Base-by-base conservation (phyloP, 1,140 invertebrate genomes). In the Aradophagus sp. region DNA sequence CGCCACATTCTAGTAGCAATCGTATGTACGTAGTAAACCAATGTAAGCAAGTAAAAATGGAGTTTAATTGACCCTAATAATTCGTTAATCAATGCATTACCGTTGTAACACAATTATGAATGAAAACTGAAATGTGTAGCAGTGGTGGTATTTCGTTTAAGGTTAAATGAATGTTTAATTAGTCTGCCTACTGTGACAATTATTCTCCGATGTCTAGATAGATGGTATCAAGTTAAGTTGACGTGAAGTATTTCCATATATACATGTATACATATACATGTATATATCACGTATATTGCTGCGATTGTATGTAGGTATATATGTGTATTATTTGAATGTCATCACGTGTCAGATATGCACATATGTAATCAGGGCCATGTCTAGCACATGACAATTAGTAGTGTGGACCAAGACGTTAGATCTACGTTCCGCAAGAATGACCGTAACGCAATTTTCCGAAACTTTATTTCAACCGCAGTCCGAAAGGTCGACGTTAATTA, bases 361-460 rank as follows among this genome's bases (percentile, higher is more conserved):
- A 72, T 61, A 52, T 65, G 61, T 59, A 61, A 65, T 66, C 55
- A 66, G 20, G 39, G 52, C 15, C 61, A 72, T 61, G 68, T 72
- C 68, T 72, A 72, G 34, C 68, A 72, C 6, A 38, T 72, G 68
- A 65, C 68, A 72, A 72, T 72, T 72, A 72, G 55, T 47, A 39
- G 27, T 27, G 0, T 36, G 38, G 44, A 44, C 52, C 47, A 72
- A 72, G 68, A 72, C 35, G 59, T 42, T 58, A 12, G 39, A 17
- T 11, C 35, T 10, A 8, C 38, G 11, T 50, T 61, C 23, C 41
- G 55, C 48, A 66, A 72, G 68, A 61, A 72, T 66, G 48, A 63
- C 48, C 48, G 11, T 61, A 65, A 63, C 17, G 36, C 29, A 61
- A 72, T 72, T 65, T 61, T 35, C 17, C 14, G n/a, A 19, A 52